phyloP scores from a whole-genome alignment of 2,888 invertebrate species.

The Zhuqinia jingwanae region DNA sequence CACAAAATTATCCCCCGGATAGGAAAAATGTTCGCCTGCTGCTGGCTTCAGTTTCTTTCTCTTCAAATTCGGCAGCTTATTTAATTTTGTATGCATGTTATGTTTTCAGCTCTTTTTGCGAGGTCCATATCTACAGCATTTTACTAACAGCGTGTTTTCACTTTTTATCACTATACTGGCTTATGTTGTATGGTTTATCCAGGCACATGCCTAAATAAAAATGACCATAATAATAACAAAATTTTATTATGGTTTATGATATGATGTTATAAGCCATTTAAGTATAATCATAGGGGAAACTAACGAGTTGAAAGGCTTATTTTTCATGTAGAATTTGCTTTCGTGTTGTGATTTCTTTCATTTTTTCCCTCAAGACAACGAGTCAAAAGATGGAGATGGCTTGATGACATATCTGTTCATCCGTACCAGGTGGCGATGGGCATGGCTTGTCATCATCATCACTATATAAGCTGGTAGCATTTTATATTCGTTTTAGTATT shows the following conservation, averaged over 20 bases:
- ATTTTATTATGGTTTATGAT: no score
- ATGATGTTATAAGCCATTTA: constrained; percentile 10
- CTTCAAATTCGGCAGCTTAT: no score
- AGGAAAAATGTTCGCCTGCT: no score
- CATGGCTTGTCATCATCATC: no score
- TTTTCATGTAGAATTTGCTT: no score
- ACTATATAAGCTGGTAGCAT: not conserved
- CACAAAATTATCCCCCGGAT: no score
- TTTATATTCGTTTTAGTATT: not conserved
- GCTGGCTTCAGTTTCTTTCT: no score
- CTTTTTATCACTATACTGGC: no score
- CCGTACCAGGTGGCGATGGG: constrained; percentile 42
- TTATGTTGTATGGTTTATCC: constrained; percentile 21
- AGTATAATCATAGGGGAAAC: constrained; percentile 6
- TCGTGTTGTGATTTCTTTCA: constrained; percentile 38
- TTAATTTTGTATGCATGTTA: no score
- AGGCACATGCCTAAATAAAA: not conserved
- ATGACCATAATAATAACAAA: not conserved
- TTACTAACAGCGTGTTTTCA: not conserved
- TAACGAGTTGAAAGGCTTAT: not conserved
- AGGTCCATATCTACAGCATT: not conserved
- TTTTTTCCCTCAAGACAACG: constrained; percentile 16
- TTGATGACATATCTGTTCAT: not conserved
- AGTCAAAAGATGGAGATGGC: not conserved
- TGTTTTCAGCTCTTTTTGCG: not conserved